These are phyloP conservation scores for Tonatia bakeri DNA, from an alignment of 2,113 vertebrate species.

Conservation along the genomic window DNA sequence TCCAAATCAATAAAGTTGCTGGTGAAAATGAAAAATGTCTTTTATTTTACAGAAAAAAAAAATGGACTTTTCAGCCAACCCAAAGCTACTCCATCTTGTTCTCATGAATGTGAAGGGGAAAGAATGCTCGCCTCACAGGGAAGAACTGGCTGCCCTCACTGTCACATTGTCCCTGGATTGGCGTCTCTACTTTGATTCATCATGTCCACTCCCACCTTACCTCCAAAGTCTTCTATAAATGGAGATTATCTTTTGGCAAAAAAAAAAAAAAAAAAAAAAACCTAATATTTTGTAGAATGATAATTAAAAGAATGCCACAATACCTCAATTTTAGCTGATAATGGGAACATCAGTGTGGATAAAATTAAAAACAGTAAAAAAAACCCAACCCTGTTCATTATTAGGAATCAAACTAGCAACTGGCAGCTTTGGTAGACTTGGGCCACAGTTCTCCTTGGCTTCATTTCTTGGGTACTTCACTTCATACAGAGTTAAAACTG, in stretches of 20 bases:
- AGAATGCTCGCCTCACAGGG: neutral
- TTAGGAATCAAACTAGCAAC: neutral
- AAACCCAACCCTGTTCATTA: neutral
- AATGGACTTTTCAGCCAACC: no score
- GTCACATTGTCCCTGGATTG: neutral
- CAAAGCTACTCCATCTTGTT: neutral
- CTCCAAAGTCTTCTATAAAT: neutral
- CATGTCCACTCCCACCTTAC: neutral
- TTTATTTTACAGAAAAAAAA: no score
- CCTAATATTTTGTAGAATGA: neutral
- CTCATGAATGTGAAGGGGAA: neutral
- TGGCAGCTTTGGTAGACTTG: neutral
- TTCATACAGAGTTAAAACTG: neutral
- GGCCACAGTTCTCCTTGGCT: neutral
- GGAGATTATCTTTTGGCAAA: neutral
- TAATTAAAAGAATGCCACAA: neutral
- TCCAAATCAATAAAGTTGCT: no score
- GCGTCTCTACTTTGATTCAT: neutral
- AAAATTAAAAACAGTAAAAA: neutral
- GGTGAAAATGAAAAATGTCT: no score
- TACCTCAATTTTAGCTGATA: neutral
- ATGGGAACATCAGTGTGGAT: neutral
- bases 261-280: neutral
- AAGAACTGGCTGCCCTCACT: neutral
- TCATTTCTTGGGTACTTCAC: neutral